Evolutionary conservation across 2,113 vertebrate species (phyloP).

Genomic region (Anarrhichthys ocellatus): DNA sequence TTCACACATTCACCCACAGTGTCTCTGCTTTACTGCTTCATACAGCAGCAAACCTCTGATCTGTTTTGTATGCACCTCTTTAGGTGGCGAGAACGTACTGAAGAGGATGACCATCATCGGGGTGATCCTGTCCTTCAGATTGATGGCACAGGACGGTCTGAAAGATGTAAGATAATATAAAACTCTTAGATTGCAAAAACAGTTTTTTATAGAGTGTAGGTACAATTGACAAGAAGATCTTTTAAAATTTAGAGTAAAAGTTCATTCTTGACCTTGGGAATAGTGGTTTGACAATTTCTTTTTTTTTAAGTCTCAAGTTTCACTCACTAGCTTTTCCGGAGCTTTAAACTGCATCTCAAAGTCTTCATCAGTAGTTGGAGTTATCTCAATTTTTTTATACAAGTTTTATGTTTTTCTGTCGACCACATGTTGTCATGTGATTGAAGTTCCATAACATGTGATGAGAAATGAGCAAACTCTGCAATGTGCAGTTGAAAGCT

Average conservation of each 20-base stretch:
- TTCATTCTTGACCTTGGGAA: neutral
- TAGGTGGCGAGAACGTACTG: slow-evolving; percentile 90
- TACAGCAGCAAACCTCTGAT: neutral
- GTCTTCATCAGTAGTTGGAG: neutral
- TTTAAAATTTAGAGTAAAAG: neutral
- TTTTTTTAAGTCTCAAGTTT: neutral
- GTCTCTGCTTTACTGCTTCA: too few species aligned
- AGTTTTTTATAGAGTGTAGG: fast-evolving
- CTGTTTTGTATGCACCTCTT: slow-evolving; percentile 21
- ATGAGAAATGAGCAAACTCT: neutral
- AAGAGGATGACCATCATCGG: slow-evolving; percentile 97
- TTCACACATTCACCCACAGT: neutral
- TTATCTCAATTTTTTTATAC: neutral
- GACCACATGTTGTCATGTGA: neutral
- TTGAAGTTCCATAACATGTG: neutral
- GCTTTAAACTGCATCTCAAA: neutral
- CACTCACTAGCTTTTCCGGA: neutral
- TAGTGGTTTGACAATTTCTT: neutral
- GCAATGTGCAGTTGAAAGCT: neutral
- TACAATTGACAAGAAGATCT: neutral
- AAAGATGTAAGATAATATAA: slow-evolving; percentile 82
- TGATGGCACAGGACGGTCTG: slow-evolving; percentile 89
- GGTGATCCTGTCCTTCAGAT: slow-evolving; percentile 92
- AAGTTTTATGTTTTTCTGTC: neutral
- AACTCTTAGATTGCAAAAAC: neutral